Evolutionary conservation across 1,140 invertebrate genomes (phyloP), one percentile per base, ranked within the genome.

Genomic region (Gryllus bimaculatus): DNA sequence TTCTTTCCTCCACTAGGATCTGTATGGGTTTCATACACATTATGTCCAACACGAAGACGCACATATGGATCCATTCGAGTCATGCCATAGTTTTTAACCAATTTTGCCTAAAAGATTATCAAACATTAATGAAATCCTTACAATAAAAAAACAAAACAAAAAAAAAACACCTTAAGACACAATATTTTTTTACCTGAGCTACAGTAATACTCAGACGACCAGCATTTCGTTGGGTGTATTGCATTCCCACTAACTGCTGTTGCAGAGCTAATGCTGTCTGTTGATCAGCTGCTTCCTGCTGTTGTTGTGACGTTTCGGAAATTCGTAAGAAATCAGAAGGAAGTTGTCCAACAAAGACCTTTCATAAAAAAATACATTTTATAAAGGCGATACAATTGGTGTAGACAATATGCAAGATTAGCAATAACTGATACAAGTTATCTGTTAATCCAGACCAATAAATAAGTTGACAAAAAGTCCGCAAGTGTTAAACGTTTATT

Each of bases 11-110:
- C 97, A 88, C 95, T 98, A 75, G 93, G 90, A 84, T 95, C 93
- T 7, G 96, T 98, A 80, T 96, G 95, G 1, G 97, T 98, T 88
- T 99, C 97, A 87, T 97, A 98, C 73, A 98, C 92, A 81, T 92
- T 92, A 85, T 98, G 96, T 4, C 96, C 97, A 66, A 99, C 90
- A 82, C 96, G 89, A 75, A 98, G 84, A 82, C 96, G 89, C n/a
- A 95, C 95, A 86, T 98, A 98, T 0, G 96, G 96, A 87, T 98
- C 96, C 97, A 98, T 99, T 81, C 95, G 89, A 6, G 95, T 95
- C 81, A 99, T 88, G 54, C 97, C 97, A 91, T 99, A 99, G 86
- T 98, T 99, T 87, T 98, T 98, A 4, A 93, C 92, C 78, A 99
- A 87, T 87, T 96, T 97, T 10, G 96, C 93, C 90, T 94, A 82